Base-by-base conservation (phyloP, 2,888 invertebrate species). In the Mantis religiosa region DNA sequence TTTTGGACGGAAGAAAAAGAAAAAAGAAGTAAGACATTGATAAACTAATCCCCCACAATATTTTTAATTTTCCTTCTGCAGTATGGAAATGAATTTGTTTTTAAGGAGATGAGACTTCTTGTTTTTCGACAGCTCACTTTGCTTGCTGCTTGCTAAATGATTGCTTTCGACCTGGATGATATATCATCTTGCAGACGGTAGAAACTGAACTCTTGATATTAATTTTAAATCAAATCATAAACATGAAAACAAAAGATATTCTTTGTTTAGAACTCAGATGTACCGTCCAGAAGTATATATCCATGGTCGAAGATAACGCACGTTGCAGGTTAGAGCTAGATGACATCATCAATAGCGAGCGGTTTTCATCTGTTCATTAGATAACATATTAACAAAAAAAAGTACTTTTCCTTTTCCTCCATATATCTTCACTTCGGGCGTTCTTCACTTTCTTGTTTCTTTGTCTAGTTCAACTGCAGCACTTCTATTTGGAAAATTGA, bases 1-100 rank as follows among this genome's bases (percentile, higher is more conserved):
- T 96, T 97, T 97, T 97, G 97, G 97, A 97, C 97, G 97, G 96
- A 97, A 97, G 97, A 98, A 97, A 97, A 97, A 97, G 97, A 97
- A 97, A 97, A 98, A 98, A 97, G 97, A 98, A 97, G 98, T 98
- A 98, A 98, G 98, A 97, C 87, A 88, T 90, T 90, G 90, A 41
- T 85, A 89, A 87, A 88, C 82, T 89, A 82, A 82, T 82, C 84
- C 89, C 88, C 89, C 89, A 88, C 87, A 71, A 71, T 88, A 87
- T 71, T 83, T 88, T 34, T 87, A 85, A 84, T 88, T 89, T 88
- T 82, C 30, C 83, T 82, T 90, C 82, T 90, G 89, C 88, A 85
- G 41, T 88, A 71, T 87, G 28, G 28, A 54, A n/a, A 47, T 47
- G 6, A 7, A 27, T 85, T 85, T n/a, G n/a, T 30, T 83, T 34